Conservation (phyloP, 2,888 invertebrate species). For the Callyntrura guangdongensis region DNA sequence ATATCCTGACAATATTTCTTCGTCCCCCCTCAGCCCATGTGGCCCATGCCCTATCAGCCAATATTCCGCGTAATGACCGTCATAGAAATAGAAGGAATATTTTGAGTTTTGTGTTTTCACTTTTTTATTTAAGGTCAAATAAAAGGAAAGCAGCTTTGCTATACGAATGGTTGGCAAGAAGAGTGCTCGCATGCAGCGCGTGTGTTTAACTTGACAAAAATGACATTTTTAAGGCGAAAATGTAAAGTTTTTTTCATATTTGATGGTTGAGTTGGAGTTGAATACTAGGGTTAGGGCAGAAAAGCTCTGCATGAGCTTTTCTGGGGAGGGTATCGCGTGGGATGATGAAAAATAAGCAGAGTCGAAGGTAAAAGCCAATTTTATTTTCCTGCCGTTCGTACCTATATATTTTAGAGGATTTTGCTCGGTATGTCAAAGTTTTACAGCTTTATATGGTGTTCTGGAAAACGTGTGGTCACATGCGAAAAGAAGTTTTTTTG, state of each 20-base stretch:
- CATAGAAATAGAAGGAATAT: neutral
- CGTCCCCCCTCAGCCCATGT: neutral
- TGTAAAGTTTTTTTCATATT: neutral
- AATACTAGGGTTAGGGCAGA: no score
- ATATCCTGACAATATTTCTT: neutral
- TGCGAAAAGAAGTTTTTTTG: neutral
- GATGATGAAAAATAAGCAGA: slow-evolving; percentile 20
- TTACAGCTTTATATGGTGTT: neutral
- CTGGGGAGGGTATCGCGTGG: slow-evolving; percentile 1
- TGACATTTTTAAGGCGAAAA: neutral
- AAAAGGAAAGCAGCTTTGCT: slow-evolving; percentile 22
- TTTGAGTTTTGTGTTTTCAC: neutral
- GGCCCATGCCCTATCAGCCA: neutral
- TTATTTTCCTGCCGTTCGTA: neutral
- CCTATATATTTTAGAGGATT: neutral
- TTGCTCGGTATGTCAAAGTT: neutral
- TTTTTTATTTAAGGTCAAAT: slow-evolving; percentile 37
- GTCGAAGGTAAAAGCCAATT: slow-evolving; percentile 17
- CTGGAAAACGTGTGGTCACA: neutral
- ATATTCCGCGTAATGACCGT: neutral
- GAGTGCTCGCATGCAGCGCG: neutral
- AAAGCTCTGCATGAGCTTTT: neutral
- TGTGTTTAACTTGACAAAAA: neutral
- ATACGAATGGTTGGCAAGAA: neutral
- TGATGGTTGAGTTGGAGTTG: neutral